Evolutionary conservation across 2,888 invertebrate species (phyloP).

Genomic region (Heliconius sara): DNA sequence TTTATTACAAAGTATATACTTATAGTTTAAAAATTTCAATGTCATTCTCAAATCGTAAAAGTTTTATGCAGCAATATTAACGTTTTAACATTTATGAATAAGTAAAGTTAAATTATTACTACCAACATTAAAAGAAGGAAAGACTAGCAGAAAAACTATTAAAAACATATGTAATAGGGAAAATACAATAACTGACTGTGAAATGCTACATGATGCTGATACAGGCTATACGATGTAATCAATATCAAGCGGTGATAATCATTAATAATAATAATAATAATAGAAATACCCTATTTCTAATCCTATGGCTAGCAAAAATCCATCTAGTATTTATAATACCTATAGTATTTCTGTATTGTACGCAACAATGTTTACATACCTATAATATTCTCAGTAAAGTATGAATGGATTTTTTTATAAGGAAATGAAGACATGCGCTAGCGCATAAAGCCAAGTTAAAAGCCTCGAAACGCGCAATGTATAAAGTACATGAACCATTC

Average conservation of each 20-base stretch:
- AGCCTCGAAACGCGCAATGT: too few species aligned
- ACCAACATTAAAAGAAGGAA: not conserved
- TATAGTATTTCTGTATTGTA: not conserved
- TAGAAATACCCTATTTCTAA: not conserved
- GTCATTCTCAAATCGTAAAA: too few species aligned
- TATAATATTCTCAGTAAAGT: not conserved
- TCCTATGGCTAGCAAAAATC: not conserved
- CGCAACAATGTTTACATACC: not conserved
- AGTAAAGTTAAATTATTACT: not conserved
- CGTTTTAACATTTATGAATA: too few species aligned
- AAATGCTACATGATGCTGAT: not conserved
- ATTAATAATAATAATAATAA: not conserved
- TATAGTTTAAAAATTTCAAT: not conserved
- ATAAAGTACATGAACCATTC: too few species aligned
- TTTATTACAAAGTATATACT: not conserved
- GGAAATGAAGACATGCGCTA: too few species aligned
- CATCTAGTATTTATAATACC: too few species aligned
- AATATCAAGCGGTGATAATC: not conserved
- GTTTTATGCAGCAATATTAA: too few species aligned
- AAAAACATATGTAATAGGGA: slow-evolving; percentile 10
- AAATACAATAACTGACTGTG: slow-evolving; percentile 7
- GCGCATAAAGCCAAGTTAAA: too few species aligned
- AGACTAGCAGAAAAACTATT: not conserved
- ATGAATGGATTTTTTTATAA: too few species aligned
- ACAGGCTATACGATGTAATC: not conserved